Base-by-base conservation (phyloP, 2,113 vertebrate genomes). In the Saiga tatarica region DNA sequence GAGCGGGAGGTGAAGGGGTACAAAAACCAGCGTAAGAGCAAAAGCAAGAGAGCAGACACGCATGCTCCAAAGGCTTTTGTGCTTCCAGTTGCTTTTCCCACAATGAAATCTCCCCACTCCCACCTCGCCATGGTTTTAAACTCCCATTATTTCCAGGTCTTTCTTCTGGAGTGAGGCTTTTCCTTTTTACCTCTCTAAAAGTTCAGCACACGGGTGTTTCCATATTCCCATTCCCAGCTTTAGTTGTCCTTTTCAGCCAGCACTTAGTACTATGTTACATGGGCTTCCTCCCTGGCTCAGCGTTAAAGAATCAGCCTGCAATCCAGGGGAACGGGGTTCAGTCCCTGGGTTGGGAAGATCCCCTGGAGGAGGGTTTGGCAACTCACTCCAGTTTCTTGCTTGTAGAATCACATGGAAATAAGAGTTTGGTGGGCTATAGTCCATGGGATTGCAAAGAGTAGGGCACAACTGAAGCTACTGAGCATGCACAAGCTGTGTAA, bases 231-330 rank as follows among this genome's bases (percentile, higher is more conserved):
- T 87, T 59, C 42, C 5, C 10, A 86, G 55, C 6, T 60, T 8
- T 53, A 26, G 52, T 57, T 76, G 3, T 42, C 82, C 28, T 62
- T 60, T 62, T 74, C 15, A 71, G 57, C 10, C 15, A 71, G 57
- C 10, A 45, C 21, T 87, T n/a, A 30, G 13, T 59, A 21, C 21
- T 76, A 13, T 19, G 36, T 76, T 76, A 13, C 36, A 26, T 13
- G 71, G 71, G 36, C 21, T 76, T 76, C 39, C 39, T 42, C 23
- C 71, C 21, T 42, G 71, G 23, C 36, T 76, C 6, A 76, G 71
- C 0, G 0, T 39, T 76, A 42, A 76, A 76, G 71, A 42, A 15
- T 76, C 39, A 0, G 1, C 36, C 12, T 76, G 71, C 21, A 26
- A 4, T 76, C 23, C 71, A 25, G 71, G 12, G 12, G 21, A 7